A percentile compares a stretch with the other conserved stretches of the same genome.
These are phyloP conservation scores for Ceryle rudis DNA, from an alignment of 2,797 vertebrate genomes.

Conservation along the genomic window DNA sequence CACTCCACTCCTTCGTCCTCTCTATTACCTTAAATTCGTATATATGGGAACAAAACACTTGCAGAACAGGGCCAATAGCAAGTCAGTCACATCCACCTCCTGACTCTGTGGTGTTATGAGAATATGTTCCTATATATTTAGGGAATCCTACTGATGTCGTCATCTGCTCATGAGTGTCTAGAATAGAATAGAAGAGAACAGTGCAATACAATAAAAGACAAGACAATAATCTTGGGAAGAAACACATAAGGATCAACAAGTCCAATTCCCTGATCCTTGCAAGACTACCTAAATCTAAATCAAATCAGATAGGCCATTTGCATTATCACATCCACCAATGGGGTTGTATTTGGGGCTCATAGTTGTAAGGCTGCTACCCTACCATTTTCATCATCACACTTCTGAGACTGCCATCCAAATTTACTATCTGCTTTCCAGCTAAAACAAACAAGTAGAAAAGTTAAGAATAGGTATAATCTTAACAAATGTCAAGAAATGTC, in stretches of 20 bases:
- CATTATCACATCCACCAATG: neutral
- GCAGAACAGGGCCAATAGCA: neutral
- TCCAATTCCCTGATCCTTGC: fast-evolving
- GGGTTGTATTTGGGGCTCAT: neutral
- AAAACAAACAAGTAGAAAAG: neutral
- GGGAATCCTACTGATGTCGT: neutral
- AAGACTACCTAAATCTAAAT: neutral
- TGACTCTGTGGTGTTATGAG: neutral
- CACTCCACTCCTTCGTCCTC: neutral
- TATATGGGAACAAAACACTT: neutral
- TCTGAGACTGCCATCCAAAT: neutral
- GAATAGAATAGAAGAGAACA: neutral
- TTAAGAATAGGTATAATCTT: neutral
- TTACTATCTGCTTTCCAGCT: neutral
- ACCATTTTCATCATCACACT: neutral
- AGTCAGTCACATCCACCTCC: neutral
- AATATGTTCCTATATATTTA: neutral
- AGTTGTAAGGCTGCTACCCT: neutral
- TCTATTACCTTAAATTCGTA: neutral
- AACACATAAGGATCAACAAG: neutral
- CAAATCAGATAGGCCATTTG: neutral
- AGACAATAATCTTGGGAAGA: neutral
- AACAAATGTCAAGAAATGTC: neutral
- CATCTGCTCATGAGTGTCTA: neutral
- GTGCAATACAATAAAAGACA: too few relatives aligned